Conservation (phyloP, 2,113 vertebrate species). For the Labrus mixtus region DNA sequence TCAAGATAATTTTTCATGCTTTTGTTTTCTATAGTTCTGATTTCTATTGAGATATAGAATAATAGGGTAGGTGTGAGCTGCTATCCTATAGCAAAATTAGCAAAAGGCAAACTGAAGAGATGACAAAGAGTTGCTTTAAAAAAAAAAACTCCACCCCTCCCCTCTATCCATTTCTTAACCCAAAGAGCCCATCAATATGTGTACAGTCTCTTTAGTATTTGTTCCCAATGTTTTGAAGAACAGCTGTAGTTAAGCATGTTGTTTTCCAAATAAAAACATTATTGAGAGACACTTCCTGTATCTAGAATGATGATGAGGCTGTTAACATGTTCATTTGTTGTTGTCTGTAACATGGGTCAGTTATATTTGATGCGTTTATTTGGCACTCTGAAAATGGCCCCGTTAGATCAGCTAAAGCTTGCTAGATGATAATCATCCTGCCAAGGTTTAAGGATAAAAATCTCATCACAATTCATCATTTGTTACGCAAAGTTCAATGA, state of each 20-base stretch:
- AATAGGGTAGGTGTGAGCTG: background rate
- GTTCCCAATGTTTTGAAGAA: conserved; percentile 19
- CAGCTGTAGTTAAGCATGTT: conserved; percentile 14
- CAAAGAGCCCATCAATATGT: background rate
- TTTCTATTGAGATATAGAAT: background rate
- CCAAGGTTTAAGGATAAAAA: conserved; percentile 2
- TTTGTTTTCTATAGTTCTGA: background rate
- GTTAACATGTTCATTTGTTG: conserved; percentile 8
- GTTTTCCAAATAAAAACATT: conserved; percentile 1
- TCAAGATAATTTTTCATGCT: background rate
- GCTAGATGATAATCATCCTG: conserved; percentile 21
- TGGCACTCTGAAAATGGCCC: conserved; percentile 28
- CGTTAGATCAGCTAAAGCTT: conserved; percentile 24
- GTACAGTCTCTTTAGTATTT: background rate
- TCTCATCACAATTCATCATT: background rate
- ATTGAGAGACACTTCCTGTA: conserved; percentile 12
- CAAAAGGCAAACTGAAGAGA: background rate
- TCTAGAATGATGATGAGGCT: conserved; percentile 18
- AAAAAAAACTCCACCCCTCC: background rate
- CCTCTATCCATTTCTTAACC: background rate
- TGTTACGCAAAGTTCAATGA: conserved; percentile 15
- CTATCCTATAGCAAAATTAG: background rate
- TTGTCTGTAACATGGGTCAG: conserved; percentile 7
- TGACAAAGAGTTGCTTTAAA: background rate
- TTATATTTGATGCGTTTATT: background rate